These are phyloP conservation scores for Platichthys stellatus DNA, from an alignment of 2,113 vertebrate genomes.

Conservation along the genomic window DNA sequence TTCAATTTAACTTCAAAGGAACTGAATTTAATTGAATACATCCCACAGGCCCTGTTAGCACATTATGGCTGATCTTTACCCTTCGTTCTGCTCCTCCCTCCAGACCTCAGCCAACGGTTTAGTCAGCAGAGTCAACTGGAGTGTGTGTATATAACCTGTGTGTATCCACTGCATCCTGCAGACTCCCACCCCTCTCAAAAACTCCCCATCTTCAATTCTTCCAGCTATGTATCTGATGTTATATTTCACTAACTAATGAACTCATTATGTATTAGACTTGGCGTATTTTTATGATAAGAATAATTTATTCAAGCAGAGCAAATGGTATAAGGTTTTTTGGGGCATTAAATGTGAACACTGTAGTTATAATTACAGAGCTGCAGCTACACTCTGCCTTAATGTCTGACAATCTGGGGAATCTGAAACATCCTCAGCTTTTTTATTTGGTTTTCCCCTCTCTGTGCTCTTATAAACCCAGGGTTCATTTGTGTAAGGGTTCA, in stretches of 20 bases:
- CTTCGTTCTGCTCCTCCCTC: constrained; percentile 7
- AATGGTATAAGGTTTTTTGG: neutral
- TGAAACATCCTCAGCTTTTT: neutral
- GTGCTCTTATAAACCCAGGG: neutral
- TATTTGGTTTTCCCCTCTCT: neutral
- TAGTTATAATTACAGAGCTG: neutral
- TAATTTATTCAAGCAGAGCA: neutral
- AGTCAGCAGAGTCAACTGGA: neutral
- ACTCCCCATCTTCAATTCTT: neutral
- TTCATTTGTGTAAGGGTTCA: constrained; percentile 6
- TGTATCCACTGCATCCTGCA: neutral
- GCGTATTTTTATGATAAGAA: neutral
- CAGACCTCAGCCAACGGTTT: neutral
- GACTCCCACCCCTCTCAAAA: neutral
- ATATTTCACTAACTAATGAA: neutral
- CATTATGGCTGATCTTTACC: neutral
- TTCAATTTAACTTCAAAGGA: neutral
- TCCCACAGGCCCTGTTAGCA: neutral
- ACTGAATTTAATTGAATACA: neutral
- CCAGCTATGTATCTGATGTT: too few relatives aligned
- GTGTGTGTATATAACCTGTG: neutral
- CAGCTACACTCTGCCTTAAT: neutral
- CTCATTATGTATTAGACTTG: neutral
- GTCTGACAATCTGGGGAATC: neutral
- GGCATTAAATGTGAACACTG: neutral